phyloP scores from a whole-genome alignment of 2,113 vertebrate species.

The Narcine bancroftii region DNA sequence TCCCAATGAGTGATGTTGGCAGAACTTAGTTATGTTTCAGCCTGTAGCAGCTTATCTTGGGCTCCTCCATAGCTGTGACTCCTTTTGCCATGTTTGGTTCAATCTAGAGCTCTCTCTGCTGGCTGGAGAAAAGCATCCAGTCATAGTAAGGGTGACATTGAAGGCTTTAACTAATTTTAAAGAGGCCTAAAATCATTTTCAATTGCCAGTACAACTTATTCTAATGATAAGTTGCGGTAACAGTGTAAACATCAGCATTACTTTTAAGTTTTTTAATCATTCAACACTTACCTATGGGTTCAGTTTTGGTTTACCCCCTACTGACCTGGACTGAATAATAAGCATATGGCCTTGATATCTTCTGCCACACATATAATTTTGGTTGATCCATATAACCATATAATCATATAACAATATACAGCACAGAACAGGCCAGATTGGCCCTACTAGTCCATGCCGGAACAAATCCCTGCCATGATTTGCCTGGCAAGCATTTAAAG shows the following conservation, averaged over 20 bases:
- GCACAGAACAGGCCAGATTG: too few relatives aligned
- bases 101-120: too few relatives aligned
- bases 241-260: neutral
- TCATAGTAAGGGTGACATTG: neutral
- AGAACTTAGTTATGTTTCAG: neutral
- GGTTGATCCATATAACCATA: too few relatives aligned
- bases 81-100: neutral
- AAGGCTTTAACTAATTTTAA: neutral
- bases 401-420: too few relatives aligned
- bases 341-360: neutral
- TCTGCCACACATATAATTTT: neutral
- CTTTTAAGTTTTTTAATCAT: neutral
- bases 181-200: neutral
- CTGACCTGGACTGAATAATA: neutral
- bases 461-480: neutral
- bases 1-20: neutral
- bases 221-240: neutral
- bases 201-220: neutral
- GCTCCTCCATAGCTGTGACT: neutral
- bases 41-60: neutral
- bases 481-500: neutral
- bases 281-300: neutral
- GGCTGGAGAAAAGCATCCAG: too few relatives aligned
- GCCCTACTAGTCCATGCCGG: too few relatives aligned
- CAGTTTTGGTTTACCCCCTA: neutral